Evolutionary conservation across 2,113 vertebrate genomes (phyloP).

Genomic region (Carettochelys insculpta): DNA sequence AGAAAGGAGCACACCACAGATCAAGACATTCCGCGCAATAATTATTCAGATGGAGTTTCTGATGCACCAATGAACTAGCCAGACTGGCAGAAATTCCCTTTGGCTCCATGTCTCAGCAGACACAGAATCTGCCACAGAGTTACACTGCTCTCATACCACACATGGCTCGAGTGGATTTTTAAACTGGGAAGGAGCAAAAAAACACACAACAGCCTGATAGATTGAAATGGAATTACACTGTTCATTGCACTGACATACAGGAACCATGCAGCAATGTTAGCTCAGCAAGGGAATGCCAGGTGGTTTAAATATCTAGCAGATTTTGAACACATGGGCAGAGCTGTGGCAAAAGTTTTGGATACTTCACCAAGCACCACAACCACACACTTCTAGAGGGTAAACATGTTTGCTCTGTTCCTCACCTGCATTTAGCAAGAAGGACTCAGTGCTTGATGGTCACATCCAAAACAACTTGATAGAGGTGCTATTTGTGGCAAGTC

Average conservation of each 20-base stretch:
- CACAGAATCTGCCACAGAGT: conserved; percentile 48
- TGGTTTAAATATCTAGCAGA: accelerated
- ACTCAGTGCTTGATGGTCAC: background rate
- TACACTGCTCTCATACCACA: background rate
- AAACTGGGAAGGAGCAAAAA: conserved; percentile 52
- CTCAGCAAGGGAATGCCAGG: accelerated
- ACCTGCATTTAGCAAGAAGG: accelerated
- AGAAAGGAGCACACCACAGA: background rate
- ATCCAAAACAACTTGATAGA: background rate
- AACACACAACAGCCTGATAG: background rate
- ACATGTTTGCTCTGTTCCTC: accelerated
- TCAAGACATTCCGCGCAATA: conserved; percentile 1
- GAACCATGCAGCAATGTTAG: background rate
- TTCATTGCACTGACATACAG: accelerated
- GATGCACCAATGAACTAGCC: conserved; percentile 27
- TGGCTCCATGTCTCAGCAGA: conserved; percentile 55
- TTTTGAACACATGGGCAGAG: background rate
- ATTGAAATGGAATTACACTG: accelerated
- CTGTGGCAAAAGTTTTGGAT: background rate
- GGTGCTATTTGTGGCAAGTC: background rate
- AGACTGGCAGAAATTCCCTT: conserved; percentile 60
- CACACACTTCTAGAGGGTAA: background rate
- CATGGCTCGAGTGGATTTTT: conserved; percentile 32
- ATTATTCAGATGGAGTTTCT: conserved; percentile 42
- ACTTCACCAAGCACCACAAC: background rate